A percentile compares a stretch with the other conserved stretches of the same genome.
Conservation (phyloP, 2,797 vertebrate species). For the Lemur catta region DNA sequence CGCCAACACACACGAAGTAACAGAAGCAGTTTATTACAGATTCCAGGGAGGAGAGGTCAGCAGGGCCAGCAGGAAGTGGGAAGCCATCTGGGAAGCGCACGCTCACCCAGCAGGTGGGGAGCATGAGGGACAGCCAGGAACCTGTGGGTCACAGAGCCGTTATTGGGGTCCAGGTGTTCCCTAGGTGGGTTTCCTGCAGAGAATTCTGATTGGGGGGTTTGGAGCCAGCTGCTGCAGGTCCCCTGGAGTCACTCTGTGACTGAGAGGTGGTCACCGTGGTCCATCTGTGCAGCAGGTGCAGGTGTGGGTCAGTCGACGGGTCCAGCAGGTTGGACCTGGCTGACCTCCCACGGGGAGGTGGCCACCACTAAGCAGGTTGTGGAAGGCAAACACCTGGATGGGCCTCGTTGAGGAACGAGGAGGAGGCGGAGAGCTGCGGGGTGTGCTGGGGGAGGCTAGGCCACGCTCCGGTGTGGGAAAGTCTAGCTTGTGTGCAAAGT, state of each 20-base stretch:
- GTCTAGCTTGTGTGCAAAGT: background rate
- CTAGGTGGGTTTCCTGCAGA: background rate
- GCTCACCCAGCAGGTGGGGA: background rate
- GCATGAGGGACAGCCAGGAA: background rate
- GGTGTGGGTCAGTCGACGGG: background rate
- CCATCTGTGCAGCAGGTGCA: background rate
- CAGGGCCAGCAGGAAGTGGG: background rate
- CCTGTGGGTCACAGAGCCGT: background rate
- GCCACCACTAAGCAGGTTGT: background rate
- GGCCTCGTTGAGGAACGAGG: background rate
- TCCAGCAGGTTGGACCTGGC: background rate
- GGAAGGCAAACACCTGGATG: background rate
- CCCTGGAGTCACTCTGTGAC: background rate
- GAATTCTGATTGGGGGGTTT: background rate
- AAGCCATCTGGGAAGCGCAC: fast-evolving
- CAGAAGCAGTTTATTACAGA: background rate
- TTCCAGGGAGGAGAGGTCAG: background rate
- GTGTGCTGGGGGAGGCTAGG: background rate
- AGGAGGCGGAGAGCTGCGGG: background rate
- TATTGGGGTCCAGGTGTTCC: background rate
- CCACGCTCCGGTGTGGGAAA: background rate
- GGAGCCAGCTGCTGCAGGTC: background rate
- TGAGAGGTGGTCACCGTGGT: background rate
- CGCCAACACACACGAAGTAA: background rate
- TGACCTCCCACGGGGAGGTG: background rate